Evolutionary conservation across 2,113 vertebrate genomes (phyloP).

Genomic region (Felis chaus): DNA sequence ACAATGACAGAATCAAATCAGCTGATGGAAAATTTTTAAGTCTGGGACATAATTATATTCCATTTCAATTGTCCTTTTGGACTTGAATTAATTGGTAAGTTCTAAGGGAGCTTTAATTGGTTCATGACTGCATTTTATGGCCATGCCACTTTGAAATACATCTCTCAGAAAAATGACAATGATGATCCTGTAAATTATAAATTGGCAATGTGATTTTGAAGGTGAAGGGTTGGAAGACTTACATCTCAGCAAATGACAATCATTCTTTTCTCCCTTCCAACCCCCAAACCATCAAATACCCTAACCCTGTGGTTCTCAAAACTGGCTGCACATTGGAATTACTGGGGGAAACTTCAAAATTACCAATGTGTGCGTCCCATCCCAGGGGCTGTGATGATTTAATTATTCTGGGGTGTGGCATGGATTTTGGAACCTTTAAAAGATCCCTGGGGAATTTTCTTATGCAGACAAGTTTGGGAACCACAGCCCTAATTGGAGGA

Average conservation of each 20-base stretch:
- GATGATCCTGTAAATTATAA: slow-evolving; percentile 28
- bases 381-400: neutral
- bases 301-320: neutral
- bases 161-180: slow-evolving; percentile 52
- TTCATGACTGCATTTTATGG: neutral
- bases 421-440: neutral
- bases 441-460: slow-evolving; percentile 1
- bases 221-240: slow-evolving; percentile 19
- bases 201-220: slow-evolving; percentile 58
- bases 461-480: neutral
- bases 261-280: slow-evolving; percentile 15
- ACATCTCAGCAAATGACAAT: slow-evolving; percentile 34
- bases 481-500: neutral
- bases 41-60: slow-evolving; percentile 3
- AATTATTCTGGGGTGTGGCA: neutral
- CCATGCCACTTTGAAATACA: slow-evolving; percentile 48
- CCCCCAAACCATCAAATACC: neutral
- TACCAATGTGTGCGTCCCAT: neutral
- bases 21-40: neutral
- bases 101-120: neutral
- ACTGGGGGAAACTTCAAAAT: neutral
- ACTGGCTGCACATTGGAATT: neutral
- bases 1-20: neutral
- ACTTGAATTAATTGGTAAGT: slow-evolving; percentile 2
- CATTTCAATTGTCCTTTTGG: slow-evolving; percentile 21